Evolutionary conservation across 2,888 invertebrate genomes (phyloP).

Genomic region (Spodoptera picta): DNA sequence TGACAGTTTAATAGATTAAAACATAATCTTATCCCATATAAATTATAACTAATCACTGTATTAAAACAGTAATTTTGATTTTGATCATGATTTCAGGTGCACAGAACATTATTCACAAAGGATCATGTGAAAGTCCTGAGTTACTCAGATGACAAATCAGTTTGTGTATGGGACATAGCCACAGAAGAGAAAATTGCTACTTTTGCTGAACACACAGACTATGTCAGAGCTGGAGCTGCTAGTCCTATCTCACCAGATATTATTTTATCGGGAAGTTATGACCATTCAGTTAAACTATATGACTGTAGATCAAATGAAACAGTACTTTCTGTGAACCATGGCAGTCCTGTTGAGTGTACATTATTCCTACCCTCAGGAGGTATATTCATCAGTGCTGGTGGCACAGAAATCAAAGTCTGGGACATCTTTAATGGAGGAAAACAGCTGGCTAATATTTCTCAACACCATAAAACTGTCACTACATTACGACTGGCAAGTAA

Average conservation of each 20-base stretch:
- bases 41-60: no score
- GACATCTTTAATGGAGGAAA: conserved; percentile 96
- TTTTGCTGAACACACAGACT: conserved; percentile 92
- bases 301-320: conserved; percentile 93
- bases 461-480: conserved; percentile 98
- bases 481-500: conserved; percentile 94
- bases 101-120: conserved; percentile 94
- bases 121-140: conserved; percentile 94
- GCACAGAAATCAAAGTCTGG: conserved; percentile 97
- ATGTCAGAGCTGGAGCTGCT: conserved; percentile 94
- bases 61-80: no score
- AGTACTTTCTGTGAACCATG: conserved; percentile 94
- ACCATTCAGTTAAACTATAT: conserved; percentile 95
- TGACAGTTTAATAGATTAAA: no score
- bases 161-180: conserved; percentile 97
- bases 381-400: conserved; percentile 97
- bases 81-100: conserved; percentile 85
- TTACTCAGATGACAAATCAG: conserved; percentile 97
- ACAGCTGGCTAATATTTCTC: conserved; percentile 94
- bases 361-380: conserved; percentile 96
- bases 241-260: conserved; percentile 93
- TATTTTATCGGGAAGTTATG: conserved; percentile 96
- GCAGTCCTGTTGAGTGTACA: conserved; percentile 96
- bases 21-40: no score
- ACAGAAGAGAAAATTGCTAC: conserved; percentile 92